Percentiles rank a stretch among this genome's conserved stretches.
Evolutionary conservation across 2,888 invertebrate species (phyloP).

Genomic region (Rhogogaster chlorosoma): DNA sequence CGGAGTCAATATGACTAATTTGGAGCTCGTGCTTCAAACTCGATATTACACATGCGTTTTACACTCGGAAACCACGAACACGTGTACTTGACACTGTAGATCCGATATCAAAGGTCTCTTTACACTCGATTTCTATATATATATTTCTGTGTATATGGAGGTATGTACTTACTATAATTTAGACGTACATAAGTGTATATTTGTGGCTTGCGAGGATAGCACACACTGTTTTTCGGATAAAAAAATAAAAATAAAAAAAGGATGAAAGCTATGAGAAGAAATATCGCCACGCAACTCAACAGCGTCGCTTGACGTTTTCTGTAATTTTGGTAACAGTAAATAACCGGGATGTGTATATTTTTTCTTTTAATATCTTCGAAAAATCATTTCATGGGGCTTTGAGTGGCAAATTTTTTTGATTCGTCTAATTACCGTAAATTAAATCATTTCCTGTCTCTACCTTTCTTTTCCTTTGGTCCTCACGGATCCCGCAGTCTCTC

Average conservation of each 20-base stretch:
- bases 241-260: background rate
- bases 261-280: background rate
- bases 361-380: too few species aligned
- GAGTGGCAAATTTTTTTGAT: too few species aligned
- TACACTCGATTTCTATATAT: conserved; percentile 18
- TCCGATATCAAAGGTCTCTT: conserved; percentile 43
- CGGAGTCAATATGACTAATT: conserved; percentile 36
- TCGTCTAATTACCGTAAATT: too few species aligned
- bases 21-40: conserved; percentile 14
- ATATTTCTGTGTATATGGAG: background rate
- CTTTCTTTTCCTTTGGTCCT: too few species aligned
- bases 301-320: background rate
- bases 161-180: background rate
- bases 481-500: too few species aligned
- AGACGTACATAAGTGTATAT: background rate
- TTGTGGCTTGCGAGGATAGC: background rate
- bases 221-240: background rate
- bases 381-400: too few species aligned
- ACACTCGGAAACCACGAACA: conserved; percentile 11
- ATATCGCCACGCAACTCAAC: background rate
- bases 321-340: background rate
- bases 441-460: too few species aligned
- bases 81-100: conserved; percentile 43
- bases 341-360: too few species aligned
- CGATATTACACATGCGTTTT: background rate